These are phyloP conservation scores for Notoglanidium macrostoma DNA, from an alignment of 2,797 vertebrate genomes.

Conservation along the genomic window DNA sequence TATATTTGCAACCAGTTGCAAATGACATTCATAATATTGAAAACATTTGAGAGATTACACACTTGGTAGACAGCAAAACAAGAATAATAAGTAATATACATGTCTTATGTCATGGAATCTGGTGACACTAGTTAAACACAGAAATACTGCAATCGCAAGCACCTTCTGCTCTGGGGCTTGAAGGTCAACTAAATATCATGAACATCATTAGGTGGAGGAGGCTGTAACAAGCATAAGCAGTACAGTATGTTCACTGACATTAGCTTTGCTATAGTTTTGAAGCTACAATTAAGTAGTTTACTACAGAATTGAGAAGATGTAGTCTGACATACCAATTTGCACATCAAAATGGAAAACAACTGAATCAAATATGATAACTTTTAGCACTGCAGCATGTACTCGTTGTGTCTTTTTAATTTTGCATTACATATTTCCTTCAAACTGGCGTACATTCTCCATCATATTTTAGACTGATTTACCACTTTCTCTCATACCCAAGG, in stretches of 20 bases:
- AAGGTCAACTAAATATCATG: constrained; percentile 44
- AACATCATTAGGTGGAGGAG: constrained; percentile 38
- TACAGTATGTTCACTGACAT: constrained; percentile 1
- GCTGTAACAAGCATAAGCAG: constrained; percentile 42
- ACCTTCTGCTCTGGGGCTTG: constrained; percentile 26
- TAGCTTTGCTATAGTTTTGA: neutral
- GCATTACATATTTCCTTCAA: neutral
- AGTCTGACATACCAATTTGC: neutral
- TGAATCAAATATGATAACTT: neutral
- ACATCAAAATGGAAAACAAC: neutral
- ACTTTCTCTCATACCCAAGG: constrained; percentile 9
- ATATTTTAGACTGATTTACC: constrained; percentile 33
- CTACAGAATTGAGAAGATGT: neutral
- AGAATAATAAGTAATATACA: constrained; percentile 29
- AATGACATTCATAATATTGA: constrained; percentile 8
- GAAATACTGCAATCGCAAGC: constrained; percentile 19
- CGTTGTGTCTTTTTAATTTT: neutral
- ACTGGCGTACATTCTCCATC: constrained; percentile 8
- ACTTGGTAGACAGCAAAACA: neutral
- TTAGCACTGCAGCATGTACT: neutral
- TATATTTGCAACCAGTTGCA: constrained; percentile 22
- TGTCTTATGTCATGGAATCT: constrained; percentile 28
- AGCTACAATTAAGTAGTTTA: neutral
- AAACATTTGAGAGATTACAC: neutral
- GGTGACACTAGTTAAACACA: constrained; percentile 32